Evolutionary conservation across 2,888 invertebrate species (phyloP).

Genomic region (Nebria salina): DNA sequence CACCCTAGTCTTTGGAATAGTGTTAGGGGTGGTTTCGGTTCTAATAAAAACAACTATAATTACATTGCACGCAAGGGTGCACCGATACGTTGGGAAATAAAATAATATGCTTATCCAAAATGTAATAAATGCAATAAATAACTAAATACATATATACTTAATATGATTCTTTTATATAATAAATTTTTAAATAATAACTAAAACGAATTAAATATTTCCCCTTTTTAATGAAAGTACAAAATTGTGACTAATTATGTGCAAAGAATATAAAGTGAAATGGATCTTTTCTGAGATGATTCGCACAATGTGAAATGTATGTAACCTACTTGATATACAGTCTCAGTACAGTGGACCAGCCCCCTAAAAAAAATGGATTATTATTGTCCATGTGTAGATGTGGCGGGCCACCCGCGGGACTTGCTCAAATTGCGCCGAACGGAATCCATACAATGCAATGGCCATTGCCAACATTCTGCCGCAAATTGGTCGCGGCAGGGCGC

Average conservation of each 20-base stretch:
- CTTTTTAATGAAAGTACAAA: background rate
- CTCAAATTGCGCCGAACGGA: background rate
- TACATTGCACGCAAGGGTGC: background rate
- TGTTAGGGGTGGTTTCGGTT: slow-evolving; percentile 16
- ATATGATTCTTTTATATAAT: no score
- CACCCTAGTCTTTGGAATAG: background rate
- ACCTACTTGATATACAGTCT: background rate
- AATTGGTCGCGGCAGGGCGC: slow-evolving; percentile 30
- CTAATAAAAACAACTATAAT: slow-evolving; percentile 9
- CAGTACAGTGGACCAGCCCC: background rate
- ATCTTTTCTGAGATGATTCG: background rate
- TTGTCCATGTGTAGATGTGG: background rate
- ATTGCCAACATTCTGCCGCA: slow-evolving; percentile 23
- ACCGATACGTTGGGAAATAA: background rate
- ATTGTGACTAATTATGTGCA: background rate
- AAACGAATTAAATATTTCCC: background rate
- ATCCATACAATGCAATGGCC: background rate
- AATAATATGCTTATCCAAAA: no score
- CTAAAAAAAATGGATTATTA: background rate
- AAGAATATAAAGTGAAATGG: background rate
- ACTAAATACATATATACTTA: no score
- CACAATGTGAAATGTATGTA: background rate
- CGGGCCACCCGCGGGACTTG: background rate
- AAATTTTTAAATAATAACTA: background rate
- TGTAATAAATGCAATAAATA: no score